Conservation (phyloP, 1,140 invertebrate species). For the Coelopa frigida region DNA sequence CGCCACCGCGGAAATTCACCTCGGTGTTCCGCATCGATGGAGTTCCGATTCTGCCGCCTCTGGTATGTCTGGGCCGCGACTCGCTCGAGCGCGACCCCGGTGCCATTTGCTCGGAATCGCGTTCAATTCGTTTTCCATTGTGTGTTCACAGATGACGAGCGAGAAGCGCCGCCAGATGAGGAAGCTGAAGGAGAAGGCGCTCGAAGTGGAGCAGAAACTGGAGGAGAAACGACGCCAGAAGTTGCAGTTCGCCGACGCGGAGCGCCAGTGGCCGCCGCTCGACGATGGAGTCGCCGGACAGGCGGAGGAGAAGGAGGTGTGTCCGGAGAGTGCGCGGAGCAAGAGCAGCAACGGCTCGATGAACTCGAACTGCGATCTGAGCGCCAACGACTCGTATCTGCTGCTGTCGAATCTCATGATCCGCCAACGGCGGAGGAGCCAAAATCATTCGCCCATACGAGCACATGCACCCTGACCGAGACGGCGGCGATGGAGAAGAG, state of each 20-base stretch:
- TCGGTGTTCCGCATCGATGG: slow-evolving; percentile 57
- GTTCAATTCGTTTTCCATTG: not conserved
- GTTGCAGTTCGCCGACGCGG: not conserved
- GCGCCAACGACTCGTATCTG: slow-evolving; percentile 5
- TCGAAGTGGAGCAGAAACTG: slow-evolving; percentile 19
- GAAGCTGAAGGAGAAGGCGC: slow-evolving; percentile 35
- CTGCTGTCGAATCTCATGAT: slow-evolving; percentile 2
- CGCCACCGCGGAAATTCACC: slow-evolving; percentile 28
- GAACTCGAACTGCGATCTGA: slow-evolving; percentile 4
- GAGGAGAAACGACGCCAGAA: not conserved
- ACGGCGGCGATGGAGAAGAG: not conserved
- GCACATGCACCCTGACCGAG: not conserved
- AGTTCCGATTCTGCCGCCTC: slow-evolving; percentile 54
- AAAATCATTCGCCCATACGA: too few relatives aligned
- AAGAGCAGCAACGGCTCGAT: not conserved
- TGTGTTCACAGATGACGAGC: slow-evolving; percentile 21
- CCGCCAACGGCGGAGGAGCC: not conserved
- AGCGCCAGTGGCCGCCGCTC: not conserved
- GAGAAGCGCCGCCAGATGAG: slow-evolving; percentile 34
- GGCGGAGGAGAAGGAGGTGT: not conserved
- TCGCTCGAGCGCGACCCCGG: too few relatives aligned
- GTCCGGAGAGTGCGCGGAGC: not conserved
- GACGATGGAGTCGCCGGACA: not conserved
- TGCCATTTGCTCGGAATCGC: slow-evolving; percentile 17
- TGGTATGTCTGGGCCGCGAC: slow-evolving; percentile 51